Percentiles rank a stretch among this genome's conserved stretches.
phyloP scores from a whole-genome alignment of 2,113 vertebrate genomes.

The Trichomycterus rosablanca region DNA sequence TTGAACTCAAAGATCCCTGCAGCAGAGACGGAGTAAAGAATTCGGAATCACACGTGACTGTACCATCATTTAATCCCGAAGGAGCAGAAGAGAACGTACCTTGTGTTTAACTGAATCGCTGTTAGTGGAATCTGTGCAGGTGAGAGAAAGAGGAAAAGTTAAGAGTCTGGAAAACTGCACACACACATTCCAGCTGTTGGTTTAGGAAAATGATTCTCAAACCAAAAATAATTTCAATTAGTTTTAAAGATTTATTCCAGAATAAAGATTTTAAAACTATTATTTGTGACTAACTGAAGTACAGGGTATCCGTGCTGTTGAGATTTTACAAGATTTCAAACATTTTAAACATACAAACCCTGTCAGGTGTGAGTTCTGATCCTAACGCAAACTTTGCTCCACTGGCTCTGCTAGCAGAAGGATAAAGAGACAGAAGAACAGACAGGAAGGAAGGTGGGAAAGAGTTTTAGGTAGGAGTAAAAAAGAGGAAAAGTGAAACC shows the following conservation, averaged over 20 bases:
- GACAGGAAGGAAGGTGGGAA: constrained; percentile 40
- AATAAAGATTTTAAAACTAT: too few relatives aligned
- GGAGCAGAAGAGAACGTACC: constrained; percentile 60
- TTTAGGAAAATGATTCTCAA: too few relatives aligned
- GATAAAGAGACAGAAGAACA: constrained; percentile 50
- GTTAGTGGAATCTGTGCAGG: constrained; percentile 76
- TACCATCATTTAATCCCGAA: constrained; percentile 4
- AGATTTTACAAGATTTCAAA: too few relatives aligned
- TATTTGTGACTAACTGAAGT: too few relatives aligned
- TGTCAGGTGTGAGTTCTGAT: constrained; percentile 59
- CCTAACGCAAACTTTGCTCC: constrained; percentile 92
- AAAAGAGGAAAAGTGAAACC: constrained; percentile 24
- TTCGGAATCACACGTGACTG: not conserved
- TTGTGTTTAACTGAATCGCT: constrained; percentile 85
- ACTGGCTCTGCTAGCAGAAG: constrained; percentile 79
- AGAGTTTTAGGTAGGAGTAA: constrained; percentile 8
- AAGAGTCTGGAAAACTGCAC: too few relatives aligned
- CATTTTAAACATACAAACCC: constrained; percentile 1
- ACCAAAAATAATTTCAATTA: too few relatives aligned
- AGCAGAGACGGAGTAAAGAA: not conserved
- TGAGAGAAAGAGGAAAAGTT: constrained; percentile 23
- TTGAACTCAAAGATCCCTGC: constrained; percentile 74
- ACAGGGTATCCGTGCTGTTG: too few relatives aligned
- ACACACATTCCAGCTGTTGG: too few relatives aligned
- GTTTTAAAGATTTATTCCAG: too few relatives aligned